A percentile compares a stretch with the other conserved stretches of the same genome.
Conservation (phyloP, 2,888 invertebrate species). For the Leptothorax acervorum region DNA sequence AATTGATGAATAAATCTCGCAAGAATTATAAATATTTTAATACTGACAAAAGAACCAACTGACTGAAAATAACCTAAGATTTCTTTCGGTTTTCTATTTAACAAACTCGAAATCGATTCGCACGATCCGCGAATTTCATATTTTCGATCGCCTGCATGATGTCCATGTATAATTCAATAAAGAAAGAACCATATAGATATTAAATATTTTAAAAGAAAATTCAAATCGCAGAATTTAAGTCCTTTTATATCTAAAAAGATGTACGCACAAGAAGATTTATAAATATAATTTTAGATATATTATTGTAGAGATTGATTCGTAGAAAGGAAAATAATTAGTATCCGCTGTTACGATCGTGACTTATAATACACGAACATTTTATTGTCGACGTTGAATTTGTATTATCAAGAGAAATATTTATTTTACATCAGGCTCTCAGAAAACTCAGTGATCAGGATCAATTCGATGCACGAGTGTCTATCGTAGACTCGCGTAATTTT, state of each 20-base stretch:
- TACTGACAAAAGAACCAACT: constrained; percentile 2
- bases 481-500: constrained; percentile 28
- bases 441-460: constrained; percentile 21
- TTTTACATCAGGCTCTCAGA: constrained; percentile 14
- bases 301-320: constrained; percentile 22
- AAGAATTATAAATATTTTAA: constrained; percentile 14
- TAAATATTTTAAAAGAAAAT: constrained; percentile 15
- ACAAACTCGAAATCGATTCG: constrained; percentile 43
- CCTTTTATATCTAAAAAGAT: constrained; percentile 24
- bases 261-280: constrained; percentile 13
- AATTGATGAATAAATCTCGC: neutral
- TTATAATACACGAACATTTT: constrained; percentile 15
- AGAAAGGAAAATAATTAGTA: constrained; percentile 25
- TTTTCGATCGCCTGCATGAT: constrained; percentile 13
- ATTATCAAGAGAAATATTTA: constrained; percentile 30
- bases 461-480: constrained; percentile 13
- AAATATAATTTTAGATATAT: constrained; percentile 34
- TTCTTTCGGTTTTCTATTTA: constrained; percentile 52
- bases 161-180: constrained; percentile 32
- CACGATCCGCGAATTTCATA: constrained; percentile 4
- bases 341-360: constrained; percentile 14
- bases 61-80: constrained; percentile 4
- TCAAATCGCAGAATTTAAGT: neutral
- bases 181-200: constrained; percentile 26
- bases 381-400: constrained; percentile 23